Base-by-base conservation (phyloP, 2,888 invertebrate genomes). In the Cheilosia grossa region DNA sequence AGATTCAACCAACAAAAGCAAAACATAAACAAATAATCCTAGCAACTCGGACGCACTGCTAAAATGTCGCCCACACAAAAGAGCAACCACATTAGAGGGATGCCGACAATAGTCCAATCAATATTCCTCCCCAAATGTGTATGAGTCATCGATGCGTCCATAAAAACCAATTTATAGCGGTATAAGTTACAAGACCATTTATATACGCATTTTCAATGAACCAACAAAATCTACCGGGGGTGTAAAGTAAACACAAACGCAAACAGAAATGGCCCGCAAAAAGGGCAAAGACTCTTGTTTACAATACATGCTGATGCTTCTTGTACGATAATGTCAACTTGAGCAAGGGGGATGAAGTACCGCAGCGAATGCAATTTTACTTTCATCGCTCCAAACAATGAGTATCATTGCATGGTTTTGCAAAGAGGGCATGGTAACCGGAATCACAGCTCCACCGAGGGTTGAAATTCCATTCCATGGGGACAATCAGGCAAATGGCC, bases 121-220 rank as follows among this genome's bases (percentile, higher is more conserved):
- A 74, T 61, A 58, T 30, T 10, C 51, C 33, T 33, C 51, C 47
- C 69, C 37, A 54, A 72, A 79, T 51, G 64, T 64, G 58, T 17
- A 30, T 83, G 82, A 83, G 63, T 83, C 82, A 83, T 83, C 82
- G 79, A 79, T 58, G 79, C 69, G 67, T 79, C 63, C 66, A 64
- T 79, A 40, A 63, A 79, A 83, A 69, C 51, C 63, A 74, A 74
- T 79, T 79, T 74, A 74, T 79, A 58, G 54, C 56, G 72, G 13
- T 73, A 78, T 59, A 72, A 66, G 37, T 54, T 72, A 63, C 78
- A 61, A 73, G 63, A 54, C 72, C 6, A 15, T 15, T 42, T 37
- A 27, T 37, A 21, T 37, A 51, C 49, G 49, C 49, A 66, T 53
- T 53, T 27, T 51, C 53, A 53, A n/a, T 53, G 37, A 51, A 37